These are phyloP conservation scores for Epinotia brunnichana DNA, from an alignment of 2,888 invertebrate species.

Conservation along the genomic window DNA sequence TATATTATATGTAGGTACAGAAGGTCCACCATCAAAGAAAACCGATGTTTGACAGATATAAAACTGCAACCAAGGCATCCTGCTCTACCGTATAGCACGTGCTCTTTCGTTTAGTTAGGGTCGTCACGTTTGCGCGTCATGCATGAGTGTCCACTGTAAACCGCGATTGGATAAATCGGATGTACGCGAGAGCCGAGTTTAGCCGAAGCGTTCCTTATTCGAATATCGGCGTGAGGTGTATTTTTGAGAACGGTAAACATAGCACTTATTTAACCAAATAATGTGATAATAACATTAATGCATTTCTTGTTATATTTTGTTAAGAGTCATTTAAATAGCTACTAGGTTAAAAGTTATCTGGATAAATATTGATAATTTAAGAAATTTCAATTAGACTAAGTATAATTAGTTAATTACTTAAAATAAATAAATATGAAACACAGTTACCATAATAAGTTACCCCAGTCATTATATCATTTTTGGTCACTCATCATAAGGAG, in stretches of 20 bases:
- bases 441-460: neutral
- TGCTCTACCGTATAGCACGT: too few relatives aligned
- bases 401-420: too few relatives aligned
- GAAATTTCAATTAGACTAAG: neutral
- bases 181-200: neutral
- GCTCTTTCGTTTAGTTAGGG: too few relatives aligned
- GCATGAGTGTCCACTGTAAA: too few relatives aligned
- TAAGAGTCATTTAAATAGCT: constrained; percentile 32
- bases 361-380: neutral
- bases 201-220: neutral
- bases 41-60: too few relatives aligned
- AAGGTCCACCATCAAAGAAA: too few relatives aligned
- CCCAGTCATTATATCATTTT: too few relatives aligned
- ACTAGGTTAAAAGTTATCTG: neutral
- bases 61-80: too few relatives aligned
- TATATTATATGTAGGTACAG: too few relatives aligned
- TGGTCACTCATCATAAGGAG: too few relatives aligned
- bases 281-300: constrained; percentile 36
- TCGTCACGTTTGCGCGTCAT: too few relatives aligned
- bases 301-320: constrained; percentile 35
- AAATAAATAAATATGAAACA: neutral
- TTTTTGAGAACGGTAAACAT: neutral
- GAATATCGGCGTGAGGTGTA: neutral
- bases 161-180: too few relatives aligned
- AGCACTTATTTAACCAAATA: constrained; percentile 22